Base-by-base conservation (phyloP, 2,797 vertebrate genomes). In the Pterois miles region DNA sequence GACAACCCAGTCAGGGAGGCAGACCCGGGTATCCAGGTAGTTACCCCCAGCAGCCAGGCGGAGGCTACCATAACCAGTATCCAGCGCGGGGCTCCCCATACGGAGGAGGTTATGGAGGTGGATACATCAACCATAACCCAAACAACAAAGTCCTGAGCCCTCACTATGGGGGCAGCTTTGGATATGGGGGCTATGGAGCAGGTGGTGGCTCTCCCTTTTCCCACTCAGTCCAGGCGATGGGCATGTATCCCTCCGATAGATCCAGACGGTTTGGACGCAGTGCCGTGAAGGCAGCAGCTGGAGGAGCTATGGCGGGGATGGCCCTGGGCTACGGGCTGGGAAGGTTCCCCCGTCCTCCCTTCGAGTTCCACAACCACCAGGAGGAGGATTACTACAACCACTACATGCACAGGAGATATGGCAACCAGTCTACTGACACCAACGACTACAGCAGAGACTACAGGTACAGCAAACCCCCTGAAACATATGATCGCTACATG, bases 261-360 rank as follows among this genome's bases (percentile, higher is more conserved):
- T 95, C 94, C 65, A 93, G 71, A 86, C 89, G 92, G 36, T 95
- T 94, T 9, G 93, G 86, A 5, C 91, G 88, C 62, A 91, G 80
- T 20, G 93, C 91, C 9, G 78, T 78, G 6, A 48, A 92, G 83
- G 92, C 92, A 4, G 95, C 91, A 7, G 93, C 86, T 23, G 88
- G 87, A 31, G 92, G 93, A 0, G 89, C 79, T 0, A 3, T 94
- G 75, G 82, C 82, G 8, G 94, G 93, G 33, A 92, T 94, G 89
- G 94, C 95, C 0, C 34, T 96, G 53, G 94, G 94, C 7, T 95
- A 95, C 1, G 93, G 95, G 2, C 33, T 95, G 8, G 92, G 94
- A 4, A 80, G 86, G 43, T 93, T 94, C 76, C 94, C 92, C 1
- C 91, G 63, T 8, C 93, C 93, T n/a, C 71, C 83, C 31, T 92